Conservation (phyloP, 2,113 vertebrate species). For the Geococcyx californianus region DNA sequence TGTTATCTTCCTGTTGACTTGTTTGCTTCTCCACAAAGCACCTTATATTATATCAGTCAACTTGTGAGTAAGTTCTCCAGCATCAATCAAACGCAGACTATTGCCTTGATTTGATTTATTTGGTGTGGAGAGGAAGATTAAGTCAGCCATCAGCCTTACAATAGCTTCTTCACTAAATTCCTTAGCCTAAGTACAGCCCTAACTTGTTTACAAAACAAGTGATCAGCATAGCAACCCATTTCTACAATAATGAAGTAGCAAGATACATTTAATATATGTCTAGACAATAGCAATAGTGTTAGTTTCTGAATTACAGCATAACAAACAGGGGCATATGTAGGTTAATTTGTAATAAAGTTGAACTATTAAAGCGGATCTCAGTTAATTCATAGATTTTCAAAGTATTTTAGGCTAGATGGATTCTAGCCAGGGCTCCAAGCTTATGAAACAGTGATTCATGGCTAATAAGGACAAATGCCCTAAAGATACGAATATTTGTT, state of each 20-base stretch:
- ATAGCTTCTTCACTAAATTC: neutral
- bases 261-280: neutral
- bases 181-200: neutral
- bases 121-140: neutral
- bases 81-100: neutral
- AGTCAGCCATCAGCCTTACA: neutral
- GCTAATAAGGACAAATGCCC: slow-evolving; percentile 77
- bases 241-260: neutral
- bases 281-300: slow-evolving; percentile 37
- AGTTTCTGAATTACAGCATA: slow-evolving; percentile 25
- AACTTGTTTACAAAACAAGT: neutral
- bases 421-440: slow-evolving; percentile 70
- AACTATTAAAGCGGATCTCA: slow-evolving; percentile 67
- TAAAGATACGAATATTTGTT: slow-evolving; percentile 76
- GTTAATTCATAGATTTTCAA: slow-evolving; percentile 71
- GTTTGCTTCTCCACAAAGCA: neutral
- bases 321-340: slow-evolving; percentile 51
- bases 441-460: slow-evolving; percentile 75
- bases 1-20: neutral
- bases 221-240: neutral
- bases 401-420: slow-evolving; percentile 72
- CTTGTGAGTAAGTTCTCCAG: neutral
- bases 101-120: neutral
- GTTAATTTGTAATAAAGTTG: slow-evolving; percentile 77
- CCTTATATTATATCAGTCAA: neutral